These are phyloP conservation scores for Drosophila fulvimacula DNA, from an alignment of 2,888 invertebrate species.

Conservation along the genomic window DNA sequence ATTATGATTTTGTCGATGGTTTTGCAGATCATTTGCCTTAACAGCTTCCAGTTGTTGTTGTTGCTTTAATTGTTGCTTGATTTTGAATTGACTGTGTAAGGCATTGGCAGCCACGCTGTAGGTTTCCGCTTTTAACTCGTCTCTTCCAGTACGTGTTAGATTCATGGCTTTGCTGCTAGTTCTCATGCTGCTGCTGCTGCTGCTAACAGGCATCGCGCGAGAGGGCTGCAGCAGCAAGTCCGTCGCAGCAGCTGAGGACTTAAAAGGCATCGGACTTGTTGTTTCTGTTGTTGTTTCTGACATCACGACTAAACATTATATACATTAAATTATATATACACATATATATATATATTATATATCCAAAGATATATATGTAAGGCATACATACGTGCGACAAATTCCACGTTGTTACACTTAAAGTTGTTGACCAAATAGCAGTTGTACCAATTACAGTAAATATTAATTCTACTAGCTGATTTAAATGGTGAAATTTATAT, in stretches of 20 bases:
- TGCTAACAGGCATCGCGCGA: background rate
- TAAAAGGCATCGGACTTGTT: background rate
- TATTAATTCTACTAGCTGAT: background rate
- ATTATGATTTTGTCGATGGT: background rate
- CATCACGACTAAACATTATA: constrained; percentile 2
- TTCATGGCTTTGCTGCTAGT: constrained; percentile 2
- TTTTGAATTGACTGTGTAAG: constrained; percentile 60
- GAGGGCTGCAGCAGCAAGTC: background rate
- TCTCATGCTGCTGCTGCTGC: background rate
- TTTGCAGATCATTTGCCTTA: background rate
- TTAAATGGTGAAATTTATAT: background rate
- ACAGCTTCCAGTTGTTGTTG: constrained; percentile 6
- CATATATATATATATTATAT: background rate
- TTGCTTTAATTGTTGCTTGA: constrained; percentile 61
- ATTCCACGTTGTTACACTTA: background rate
- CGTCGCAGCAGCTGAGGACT: background rate
- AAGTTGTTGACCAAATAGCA: background rate
- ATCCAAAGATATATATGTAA: background rate
- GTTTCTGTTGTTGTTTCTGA: background rate
- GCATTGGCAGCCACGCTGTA: constrained; percentile 44
- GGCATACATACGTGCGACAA: background rate
- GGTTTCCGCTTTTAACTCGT: constrained; percentile 13
- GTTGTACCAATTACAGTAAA: background rate
- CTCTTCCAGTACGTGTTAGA: background rate
- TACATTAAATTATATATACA: background rate